phyloP scores from a whole-genome alignment of 2,797 vertebrate genomes.

The Molossus alvarezi region DNA sequence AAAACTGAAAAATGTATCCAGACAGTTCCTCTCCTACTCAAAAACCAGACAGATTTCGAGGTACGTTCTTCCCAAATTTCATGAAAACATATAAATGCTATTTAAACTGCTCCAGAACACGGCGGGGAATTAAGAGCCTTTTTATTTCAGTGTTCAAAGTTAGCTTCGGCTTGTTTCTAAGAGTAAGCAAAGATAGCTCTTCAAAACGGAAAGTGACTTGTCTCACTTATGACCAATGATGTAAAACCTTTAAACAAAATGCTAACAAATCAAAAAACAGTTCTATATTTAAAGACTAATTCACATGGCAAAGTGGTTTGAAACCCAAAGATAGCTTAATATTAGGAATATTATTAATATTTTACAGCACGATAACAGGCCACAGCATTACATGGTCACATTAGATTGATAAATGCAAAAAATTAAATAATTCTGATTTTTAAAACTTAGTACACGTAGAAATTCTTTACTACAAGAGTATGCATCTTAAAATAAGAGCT shows the following conservation, averaged over 20 bases:
- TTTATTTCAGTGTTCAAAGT: neutral
- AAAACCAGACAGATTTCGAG: neutral
- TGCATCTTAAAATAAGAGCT: neutral
- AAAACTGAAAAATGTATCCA: conserved; percentile 15
- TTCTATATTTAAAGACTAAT: neutral
- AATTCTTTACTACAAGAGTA: conserved; percentile 11
- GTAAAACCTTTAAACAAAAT: conserved; percentile 53
- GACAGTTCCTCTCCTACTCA: neutral
- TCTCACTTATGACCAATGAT: neutral
- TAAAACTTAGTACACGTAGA: neutral
- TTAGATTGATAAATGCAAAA: conserved; percentile 3
- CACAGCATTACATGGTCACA: neutral
- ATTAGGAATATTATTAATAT: neutral
- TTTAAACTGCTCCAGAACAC: neutral
- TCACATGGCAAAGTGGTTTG: neutral
- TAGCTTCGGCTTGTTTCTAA: conserved; percentile 4
- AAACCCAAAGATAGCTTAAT: neutral
- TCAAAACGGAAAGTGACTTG: neutral
- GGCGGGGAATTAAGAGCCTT: neutral
- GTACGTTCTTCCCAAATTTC: conserved; percentile 4
- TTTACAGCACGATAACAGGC: neutral
- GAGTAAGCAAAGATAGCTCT: neutral
- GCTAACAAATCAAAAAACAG: conserved; percentile 44
- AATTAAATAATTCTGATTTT: conserved; percentile 14
- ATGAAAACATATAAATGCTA: neutral